Conservation (phyloP, 1,140 invertebrate genomes). For the Drosophila pallidifrons region DNA sequence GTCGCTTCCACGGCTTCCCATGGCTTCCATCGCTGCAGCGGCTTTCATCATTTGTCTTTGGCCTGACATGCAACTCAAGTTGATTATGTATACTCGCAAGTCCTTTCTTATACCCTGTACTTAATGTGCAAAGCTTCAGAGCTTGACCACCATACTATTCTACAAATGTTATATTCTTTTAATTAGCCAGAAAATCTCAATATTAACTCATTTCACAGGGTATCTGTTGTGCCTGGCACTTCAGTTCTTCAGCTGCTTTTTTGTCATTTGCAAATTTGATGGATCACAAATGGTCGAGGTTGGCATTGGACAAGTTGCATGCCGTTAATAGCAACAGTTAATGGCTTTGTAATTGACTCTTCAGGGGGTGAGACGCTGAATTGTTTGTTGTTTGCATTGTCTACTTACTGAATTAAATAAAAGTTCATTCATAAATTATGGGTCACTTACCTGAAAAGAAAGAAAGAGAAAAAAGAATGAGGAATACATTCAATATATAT, state of each 20-base stretch:
- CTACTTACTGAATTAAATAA: conserved; percentile 47
- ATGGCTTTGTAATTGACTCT: conserved; percentile 64
- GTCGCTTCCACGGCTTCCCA: neutral
- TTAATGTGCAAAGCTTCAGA: neutral
- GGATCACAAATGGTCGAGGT: conserved; percentile 54
- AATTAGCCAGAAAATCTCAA: neutral
- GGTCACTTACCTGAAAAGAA: conserved; percentile 46
- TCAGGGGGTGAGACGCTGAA: conserved; percentile 7
- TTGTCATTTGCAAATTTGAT: conserved; percentile 60
- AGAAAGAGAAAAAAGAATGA: neutral
- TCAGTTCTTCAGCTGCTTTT: neutral
- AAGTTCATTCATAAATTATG: conserved; percentile 29
- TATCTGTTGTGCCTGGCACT: neutral
- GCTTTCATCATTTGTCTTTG: conserved; percentile 68
- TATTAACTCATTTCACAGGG: neutral
- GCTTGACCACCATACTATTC: neutral
- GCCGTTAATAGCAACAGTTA: conserved; percentile 45
- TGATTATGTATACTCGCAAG: conserved; percentile 50
- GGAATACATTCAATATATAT: neutral
- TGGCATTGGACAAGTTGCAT: conserved; percentile 44
- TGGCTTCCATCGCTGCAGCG: conserved; percentile 11
- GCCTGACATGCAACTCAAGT: conserved; percentile 68
- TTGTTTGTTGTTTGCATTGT: conserved; percentile 43
- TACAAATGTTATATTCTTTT: neutral
- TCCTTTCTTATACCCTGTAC: conserved; percentile 15